phyloP scores from a whole-genome alignment of 2,797 vertebrate species.

The Ceryle rudis region DNA sequence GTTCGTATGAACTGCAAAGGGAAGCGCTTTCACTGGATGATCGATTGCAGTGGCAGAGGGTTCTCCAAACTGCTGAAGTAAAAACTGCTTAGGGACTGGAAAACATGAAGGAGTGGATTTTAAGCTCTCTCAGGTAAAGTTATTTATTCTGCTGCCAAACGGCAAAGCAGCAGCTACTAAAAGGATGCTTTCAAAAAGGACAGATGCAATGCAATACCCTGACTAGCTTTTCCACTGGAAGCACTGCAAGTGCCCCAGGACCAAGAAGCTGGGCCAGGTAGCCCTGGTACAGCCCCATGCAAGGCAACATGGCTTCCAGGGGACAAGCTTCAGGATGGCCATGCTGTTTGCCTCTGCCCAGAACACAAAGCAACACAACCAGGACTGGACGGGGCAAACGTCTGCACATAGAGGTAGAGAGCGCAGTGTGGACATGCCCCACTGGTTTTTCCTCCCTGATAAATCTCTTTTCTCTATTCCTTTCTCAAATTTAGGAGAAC shows the following conservation, averaged over 20 bases:
- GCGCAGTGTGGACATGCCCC: rapidly evolving
- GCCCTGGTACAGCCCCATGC: background rate
- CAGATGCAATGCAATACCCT: background rate
- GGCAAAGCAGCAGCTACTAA: background rate
- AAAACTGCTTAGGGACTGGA: background rate
- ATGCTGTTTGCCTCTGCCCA: background rate
- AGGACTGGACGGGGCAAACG: rapidly evolving
- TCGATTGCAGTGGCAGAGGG: background rate
- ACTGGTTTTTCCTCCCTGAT: background rate
- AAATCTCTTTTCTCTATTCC: background rate
- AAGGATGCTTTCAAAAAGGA: background rate
- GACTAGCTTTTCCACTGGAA: background rate
- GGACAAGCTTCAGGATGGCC: background rate
- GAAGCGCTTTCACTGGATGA: background rate
- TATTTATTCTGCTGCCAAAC: background rate
- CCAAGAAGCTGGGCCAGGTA: background rate
- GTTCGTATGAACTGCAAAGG: background rate
- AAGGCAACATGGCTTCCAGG: background rate
- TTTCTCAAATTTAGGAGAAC: background rate
- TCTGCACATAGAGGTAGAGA: rapidly evolving
- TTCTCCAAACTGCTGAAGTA: background rate
- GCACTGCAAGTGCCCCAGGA: background rate
- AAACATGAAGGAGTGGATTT: background rate
- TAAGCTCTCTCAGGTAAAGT: background rate
- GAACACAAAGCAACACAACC: background rate